A percentile compares a stretch with the other conserved stretches of the same genome.
Conservation (phyloP, 2,888 invertebrate species). For the Hybos culiciformis region DNA sequence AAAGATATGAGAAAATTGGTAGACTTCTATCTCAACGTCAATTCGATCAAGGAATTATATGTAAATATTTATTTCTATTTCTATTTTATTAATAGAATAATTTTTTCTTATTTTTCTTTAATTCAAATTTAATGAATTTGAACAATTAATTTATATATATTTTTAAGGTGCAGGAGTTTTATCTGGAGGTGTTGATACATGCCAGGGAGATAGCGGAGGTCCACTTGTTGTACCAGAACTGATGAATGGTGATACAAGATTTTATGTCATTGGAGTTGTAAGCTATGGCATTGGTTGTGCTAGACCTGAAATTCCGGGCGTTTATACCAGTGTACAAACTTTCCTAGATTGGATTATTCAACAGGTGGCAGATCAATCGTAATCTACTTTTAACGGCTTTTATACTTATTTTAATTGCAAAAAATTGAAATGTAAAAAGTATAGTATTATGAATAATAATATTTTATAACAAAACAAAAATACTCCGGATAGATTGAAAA, state of each 20-base stretch:
- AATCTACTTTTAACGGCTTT: background rate
- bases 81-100: too few relatives aligned
- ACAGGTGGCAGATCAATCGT: slow-evolving; percentile 25
- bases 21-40: slow-evolving; percentile 24
- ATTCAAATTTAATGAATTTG: too few relatives aligned
- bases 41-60: slow-evolving; percentile 28
- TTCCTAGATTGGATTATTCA: slow-evolving; percentile 48
- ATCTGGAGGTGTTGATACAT: slow-evolving; percentile 30
- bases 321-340: slow-evolving; percentile 46
- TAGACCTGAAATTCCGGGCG: slow-evolving; percentile 46
- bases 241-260: slow-evolving; percentile 15
- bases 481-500: too few relatives aligned
- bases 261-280: slow-evolving; percentile 48
- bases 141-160: too few relatives aligned
- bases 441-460: too few relatives aligned
- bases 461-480: too few relatives aligned
- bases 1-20: slow-evolving; percentile 23
- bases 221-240: slow-evolving; percentile 33
- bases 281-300: slow-evolving; percentile 54
- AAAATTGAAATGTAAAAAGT: too few relatives aligned
- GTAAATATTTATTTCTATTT: slow-evolving; percentile 15
- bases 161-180: slow-evolving; percentile 31
- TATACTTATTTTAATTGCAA: too few relatives aligned
- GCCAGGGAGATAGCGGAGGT: slow-evolving; percentile 35
- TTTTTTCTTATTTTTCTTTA: too few relatives aligned